Evolutionary conservation across 2,888 invertebrate genomes (phyloP).

Genomic region (Macrosoma leucophasiata): DNA sequence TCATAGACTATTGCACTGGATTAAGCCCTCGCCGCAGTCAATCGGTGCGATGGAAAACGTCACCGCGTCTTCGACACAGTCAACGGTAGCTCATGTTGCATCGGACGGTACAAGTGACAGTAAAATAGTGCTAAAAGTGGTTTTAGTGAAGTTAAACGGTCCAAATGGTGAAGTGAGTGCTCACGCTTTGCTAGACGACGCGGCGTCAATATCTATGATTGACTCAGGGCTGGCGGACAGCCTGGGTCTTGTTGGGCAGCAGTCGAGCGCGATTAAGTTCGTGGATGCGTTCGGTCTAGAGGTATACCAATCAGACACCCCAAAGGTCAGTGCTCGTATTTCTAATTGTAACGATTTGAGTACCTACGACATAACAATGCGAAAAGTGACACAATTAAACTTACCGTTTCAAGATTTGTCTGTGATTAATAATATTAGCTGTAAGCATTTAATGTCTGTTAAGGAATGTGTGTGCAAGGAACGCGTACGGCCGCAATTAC

Average conservation of each 20-base stretch:
- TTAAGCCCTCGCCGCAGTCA: conserved; percentile 3
- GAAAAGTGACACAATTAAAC: conserved; percentile 8
- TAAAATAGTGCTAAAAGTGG: conserved; percentile 3
- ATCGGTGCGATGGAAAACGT: no score
- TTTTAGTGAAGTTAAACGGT: conserved; percentile 6
- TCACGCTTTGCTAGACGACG: conserved; percentile 8
- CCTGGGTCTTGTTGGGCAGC: conserved; percentile 2
- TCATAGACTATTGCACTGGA: conserved; percentile 16
- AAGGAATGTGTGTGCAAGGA: conserved; percentile 7
- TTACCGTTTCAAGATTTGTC: conserved; percentile 6
- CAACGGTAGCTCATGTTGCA: no score
- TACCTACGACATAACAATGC: conserved; percentile 4
- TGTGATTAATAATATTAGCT: conserved; percentile 1
- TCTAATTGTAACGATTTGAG: neutral
- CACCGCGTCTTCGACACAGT: no score
- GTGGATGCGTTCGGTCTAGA: conserved; percentile 9
- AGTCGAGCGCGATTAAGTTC: conserved; percentile 4
- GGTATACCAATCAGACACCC: conserved; percentile 9
- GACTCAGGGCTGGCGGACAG: conserved; percentile 4
- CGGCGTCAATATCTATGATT: conserved; percentile 8
- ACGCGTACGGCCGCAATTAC: conserved; percentile 3
- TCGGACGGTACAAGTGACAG: no score
- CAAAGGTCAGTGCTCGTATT: conserved; percentile 2
- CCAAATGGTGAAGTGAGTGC: conserved; percentile 1
- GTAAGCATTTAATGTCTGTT: conserved; percentile 1